These are phyloP conservation scores for Mastomys natalensis DNA, from an alignment of 2,113 vertebrate species.

Conservation along the genomic window DNA sequence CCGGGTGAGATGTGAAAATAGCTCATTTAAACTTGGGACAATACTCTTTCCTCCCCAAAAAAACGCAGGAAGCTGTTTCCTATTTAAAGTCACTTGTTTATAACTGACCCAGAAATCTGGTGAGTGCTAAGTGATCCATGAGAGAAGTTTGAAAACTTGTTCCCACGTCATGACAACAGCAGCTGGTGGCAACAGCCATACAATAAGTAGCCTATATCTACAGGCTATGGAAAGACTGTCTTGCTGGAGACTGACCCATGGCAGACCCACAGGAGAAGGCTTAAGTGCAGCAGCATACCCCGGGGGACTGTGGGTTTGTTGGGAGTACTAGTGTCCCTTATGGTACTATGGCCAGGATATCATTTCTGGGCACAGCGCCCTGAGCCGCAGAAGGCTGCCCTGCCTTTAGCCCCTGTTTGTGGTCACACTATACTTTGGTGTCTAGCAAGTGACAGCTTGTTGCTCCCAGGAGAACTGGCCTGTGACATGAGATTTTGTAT, in stretches of 20 bases:
- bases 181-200: too few species aligned
- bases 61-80: not conserved
- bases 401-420: not conserved
- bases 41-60: not conserved
- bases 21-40: not conserved
- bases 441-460: rapidly evolving
- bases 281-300: not conserved
- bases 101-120: not conserved
- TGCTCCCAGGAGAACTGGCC: not conserved
- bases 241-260: too few species aligned
- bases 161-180: too few species aligned
- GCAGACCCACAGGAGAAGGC: rapidly evolving
- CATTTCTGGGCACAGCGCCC: not conserved
- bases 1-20: not conserved
- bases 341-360: not conserved
- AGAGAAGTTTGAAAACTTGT: not conserved
- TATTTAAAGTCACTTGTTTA: not conserved
- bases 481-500: not conserved
- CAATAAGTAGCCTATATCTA: rapidly evolving
- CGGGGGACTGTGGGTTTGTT: not conserved
- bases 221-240: too few species aligned
- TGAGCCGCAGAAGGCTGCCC: not conserved
- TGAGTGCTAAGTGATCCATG: not conserved
- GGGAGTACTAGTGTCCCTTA: rapidly evolving
- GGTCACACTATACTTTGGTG: not conserved